Evolutionary conservation across 2,797 vertebrate genomes (phyloP), one percentile per base, ranked within the genome.

Genomic region (Macropus fuliginosus): DNA sequence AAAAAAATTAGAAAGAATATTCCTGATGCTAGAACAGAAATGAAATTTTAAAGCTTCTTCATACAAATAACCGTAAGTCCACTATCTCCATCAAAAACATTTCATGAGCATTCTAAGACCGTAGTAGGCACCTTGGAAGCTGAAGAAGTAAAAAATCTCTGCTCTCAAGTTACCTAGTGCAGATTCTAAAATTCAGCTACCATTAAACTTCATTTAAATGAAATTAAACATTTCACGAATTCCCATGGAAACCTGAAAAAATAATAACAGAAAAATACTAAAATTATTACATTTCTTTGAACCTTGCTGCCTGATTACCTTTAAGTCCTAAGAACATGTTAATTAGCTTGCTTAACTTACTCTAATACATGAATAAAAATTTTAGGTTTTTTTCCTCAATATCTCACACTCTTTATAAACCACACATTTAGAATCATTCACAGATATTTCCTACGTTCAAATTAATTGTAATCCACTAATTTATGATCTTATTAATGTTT

Each of bases 271-370:
- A 56, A 94, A 81, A 27, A 56, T 28, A 34, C 59, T 29, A 66
- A 91, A 16, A 50, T 74, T 87, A 87, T 50, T 27, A 87, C 40
- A 87, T n/a, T 90, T 66, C 28, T 94, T 91, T 96, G 66, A 95
- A 31, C 95, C 56, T 93, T 91, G 66, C 55, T 59, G 92, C n/a
- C 34, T 95, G 94, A 91, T 87, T 95, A 95, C 89, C 96, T 95
- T 94, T 24, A n/a, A 74, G 31, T 92, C 54, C 91, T 91, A 94
- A 94, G 54, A 97, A 93, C 92, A 94, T 34, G 56, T 57, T 94
- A 92, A 87, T 96, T 90, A 93, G 56, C 93, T 92, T 92, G 40
- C 62, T 0, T 93, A 10, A 40, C 95, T 81, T 81, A 92, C n/a
- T 96, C n/a, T 81, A 81, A 81, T 46, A 81, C 3, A 92, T 40